Base-by-base conservation (phyloP, 2,888 invertebrate genomes). In the Chydorus sphaericus region DNA sequence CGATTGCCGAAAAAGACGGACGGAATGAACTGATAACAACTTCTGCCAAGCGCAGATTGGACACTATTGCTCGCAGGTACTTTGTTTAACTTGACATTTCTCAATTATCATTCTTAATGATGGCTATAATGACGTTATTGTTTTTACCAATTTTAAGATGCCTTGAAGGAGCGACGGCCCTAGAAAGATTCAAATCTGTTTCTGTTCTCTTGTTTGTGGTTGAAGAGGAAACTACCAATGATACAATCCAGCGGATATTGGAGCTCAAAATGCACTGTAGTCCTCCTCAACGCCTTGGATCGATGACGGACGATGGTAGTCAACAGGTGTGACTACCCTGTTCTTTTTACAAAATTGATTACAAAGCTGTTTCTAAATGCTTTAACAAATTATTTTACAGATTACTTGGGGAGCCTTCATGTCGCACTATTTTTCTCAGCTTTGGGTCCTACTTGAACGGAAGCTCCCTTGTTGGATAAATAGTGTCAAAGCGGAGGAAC, bases 381-480 rank as follows among this genome's bases (percentile, higher is more conserved):
- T n/a, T n/a, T n/a, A n/a, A n/a, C n/a, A n/a, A 7, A 39, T 18
- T n/a, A 16, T 39, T n/a, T 39, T 23, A 36, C 18, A 52, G 11
- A 31, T 23, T 10, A 26, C 52, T 6, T 52, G 52, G 52, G 52
- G 52, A 18, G 18, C 36, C 20, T 52, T 33, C 31, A 52, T 36
- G 52, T 52, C 52, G 8, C 33, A 36, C 18, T 52, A 36, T 37
- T 52, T 52, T 23, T 26, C 23, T 20, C 18, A 52, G 23, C 14
- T 52, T 11, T 52, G 52, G 52, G 11, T 18, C 20, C n/a, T 52
- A 8, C 2, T 52, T 7, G 20, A 4, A 18, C 14, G n/a, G 36
- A 14, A 37, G 14, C 20, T 33, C 10, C 8, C 33, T 14, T n/a
- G 8, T 14, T 14, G 23, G 4, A 26, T 36, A 36, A 20, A 23